Conservation (phyloP, 2,797 vertebrate species). For the Threskiornis aethiopicus region DNA sequence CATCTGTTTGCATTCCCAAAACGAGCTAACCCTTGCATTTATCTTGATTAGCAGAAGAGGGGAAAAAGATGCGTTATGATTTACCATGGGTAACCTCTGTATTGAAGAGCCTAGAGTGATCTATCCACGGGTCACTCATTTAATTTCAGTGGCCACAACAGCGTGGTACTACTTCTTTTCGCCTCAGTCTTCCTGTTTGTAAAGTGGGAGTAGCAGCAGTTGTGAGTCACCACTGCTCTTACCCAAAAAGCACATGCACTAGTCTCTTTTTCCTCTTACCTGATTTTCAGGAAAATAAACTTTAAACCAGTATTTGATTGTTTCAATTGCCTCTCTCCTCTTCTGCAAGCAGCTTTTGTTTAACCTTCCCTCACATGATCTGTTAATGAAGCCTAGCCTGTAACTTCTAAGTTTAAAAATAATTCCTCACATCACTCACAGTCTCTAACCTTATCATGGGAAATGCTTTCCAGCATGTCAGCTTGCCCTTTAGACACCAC, state of each 20-base stretch:
- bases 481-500: constrained; percentile 36
- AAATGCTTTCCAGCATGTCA: constrained; percentile 45
- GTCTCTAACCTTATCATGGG: constrained; percentile 13
- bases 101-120: background rate
- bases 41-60: background rate
- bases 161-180: background rate
- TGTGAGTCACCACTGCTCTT: background rate
- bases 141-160: background rate
- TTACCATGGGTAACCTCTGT: background rate
- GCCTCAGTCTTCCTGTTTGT: background rate
- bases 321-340: background rate
- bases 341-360: constrained; percentile 31
- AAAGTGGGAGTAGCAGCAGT: background rate
- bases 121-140: background rate
- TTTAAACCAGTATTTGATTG: background rate
- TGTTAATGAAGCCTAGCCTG: constrained; percentile 36
- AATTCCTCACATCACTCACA: background rate
- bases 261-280: background rate
- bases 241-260: background rate
- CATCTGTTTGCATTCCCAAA: background rate
- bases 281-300: constrained; percentile 23
- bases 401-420: constrained; percentile 53
- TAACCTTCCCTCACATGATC: constrained; percentile 50
- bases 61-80: background rate
- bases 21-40: background rate